phyloP scores from a whole-genome alignment of 2,113 vertebrate genomes.

The Dromaius novaehollandiae region DNA sequence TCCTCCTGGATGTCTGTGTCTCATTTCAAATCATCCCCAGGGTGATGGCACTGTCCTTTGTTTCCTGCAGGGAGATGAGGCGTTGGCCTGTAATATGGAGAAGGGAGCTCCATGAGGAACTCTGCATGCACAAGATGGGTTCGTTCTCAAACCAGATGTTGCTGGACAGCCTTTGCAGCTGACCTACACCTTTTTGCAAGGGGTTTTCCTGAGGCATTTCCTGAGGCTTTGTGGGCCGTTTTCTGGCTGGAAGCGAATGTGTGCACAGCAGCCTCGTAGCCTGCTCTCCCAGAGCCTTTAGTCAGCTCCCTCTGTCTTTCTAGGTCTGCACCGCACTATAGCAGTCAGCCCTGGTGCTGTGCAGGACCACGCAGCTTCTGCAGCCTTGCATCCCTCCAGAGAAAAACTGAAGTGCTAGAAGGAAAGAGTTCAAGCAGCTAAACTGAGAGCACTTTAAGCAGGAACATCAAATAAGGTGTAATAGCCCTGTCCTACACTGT shows the following conservation, averaged over 20 bases:
- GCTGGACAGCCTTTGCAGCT: neutral
- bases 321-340: neutral
- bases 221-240: neutral
- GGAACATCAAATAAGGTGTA: neutral
- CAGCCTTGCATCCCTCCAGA: neutral
- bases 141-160: rapidly evolving
- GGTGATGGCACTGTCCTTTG: neutral
- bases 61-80: neutral
- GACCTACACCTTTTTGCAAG: no score
- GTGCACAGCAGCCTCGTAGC: neutral
- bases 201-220: neutral
- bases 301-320: neutral
- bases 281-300: neutral
- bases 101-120: rapidly evolving
- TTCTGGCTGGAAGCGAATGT: neutral
- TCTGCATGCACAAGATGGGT: rapidly evolving
- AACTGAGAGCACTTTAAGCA: neutral
- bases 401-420: constrained; percentile 9
- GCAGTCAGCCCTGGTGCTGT: neutral
- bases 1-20: neutral
- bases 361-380: neutral
- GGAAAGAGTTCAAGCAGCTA: neutral
- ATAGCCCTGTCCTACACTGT: neutral
- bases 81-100: rapidly evolving
- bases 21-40: rapidly evolving